These are phyloP conservation scores for Bombyx huttoni DNA, from an alignment of 2,888 invertebrate species.

Conservation along the genomic window DNA sequence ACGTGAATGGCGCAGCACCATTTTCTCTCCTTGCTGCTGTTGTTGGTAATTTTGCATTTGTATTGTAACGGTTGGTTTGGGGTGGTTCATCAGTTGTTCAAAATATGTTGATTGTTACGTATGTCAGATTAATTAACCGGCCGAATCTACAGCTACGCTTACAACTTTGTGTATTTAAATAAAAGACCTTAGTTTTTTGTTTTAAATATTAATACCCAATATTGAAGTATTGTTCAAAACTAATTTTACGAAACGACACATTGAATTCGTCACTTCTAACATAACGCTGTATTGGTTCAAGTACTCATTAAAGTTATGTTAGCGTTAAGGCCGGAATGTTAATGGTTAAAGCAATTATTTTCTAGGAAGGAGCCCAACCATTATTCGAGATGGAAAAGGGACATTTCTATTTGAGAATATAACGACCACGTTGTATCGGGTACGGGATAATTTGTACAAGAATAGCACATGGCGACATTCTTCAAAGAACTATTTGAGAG, in stretches of 20 bases:
- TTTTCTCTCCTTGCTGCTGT: conserved; percentile 37
- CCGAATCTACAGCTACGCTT: too few relatives aligned
- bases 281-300: conserved; percentile 22
- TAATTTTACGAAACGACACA: not conserved
- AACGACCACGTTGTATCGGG: conserved; percentile 12
- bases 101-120: not conserved
- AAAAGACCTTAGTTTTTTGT: not conserved
- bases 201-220: not conserved
- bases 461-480: not conserved
- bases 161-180: too few relatives aligned
- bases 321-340: conserved; percentile 41
- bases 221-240: not conserved
- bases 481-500: conserved; percentile 10
- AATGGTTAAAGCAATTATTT: conserved; percentile 47
- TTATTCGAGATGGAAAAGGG: conserved; percentile 26
- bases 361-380: conserved; percentile 25
- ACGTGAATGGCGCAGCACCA: conserved; percentile 40
- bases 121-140: too few relatives aligned
- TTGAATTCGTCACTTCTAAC: conserved; percentile 24
- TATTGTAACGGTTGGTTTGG: not conserved
- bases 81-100: not conserved
- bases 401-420: conserved; percentile 27
- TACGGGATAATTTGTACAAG: not conserved
- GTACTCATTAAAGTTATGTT: conserved; percentile 42
- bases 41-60: conserved; percentile 21